Conservation (phyloP, 1,140 invertebrate species). For the Leptonema lineaticorne region DNA sequence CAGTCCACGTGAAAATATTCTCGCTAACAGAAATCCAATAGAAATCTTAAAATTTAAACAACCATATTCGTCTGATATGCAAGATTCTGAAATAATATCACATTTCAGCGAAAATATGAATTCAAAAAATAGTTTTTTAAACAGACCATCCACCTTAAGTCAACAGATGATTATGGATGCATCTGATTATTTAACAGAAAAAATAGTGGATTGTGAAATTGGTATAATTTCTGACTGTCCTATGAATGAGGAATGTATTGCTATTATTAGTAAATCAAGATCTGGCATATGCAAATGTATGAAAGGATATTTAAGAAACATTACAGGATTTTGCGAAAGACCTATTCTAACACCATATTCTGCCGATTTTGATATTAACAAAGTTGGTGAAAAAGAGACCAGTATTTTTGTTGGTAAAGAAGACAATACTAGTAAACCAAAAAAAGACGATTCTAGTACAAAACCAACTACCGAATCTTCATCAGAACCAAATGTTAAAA, state of each 20-base stretch:
- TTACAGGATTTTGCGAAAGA: conserved; percentile 49
- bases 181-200: conserved; percentile 51
- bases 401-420: conserved; percentile 18
- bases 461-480: conserved; percentile 50
- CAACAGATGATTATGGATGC: conserved; percentile 54
- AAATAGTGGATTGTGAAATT: conserved; percentile 52
- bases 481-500: conserved; percentile 57
- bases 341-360: conserved; percentile 46
- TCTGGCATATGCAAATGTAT: conserved; percentile 71
- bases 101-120: conserved; percentile 45
- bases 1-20: conserved; percentile 45
- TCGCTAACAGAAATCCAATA: conserved; percentile 44
- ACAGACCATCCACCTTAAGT: conserved; percentile 34
- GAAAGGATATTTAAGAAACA: conserved; percentile 58
- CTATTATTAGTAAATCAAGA: conserved; percentile 55
- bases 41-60: conserved; percentile 35
- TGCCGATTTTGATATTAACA: conserved; percentile 40
- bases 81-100: conserved; percentile 52
- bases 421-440: conserved; percentile 23
- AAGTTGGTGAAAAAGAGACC: conserved; percentile 29
- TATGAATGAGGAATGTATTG: conserved; percentile 67
- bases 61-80: conserved; percentile 40
- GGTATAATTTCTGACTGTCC: conserved; percentile 57
- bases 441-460: conserved; percentile 42
- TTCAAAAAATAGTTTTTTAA: conserved; percentile 33